Evolutionary conservation across 2,113 vertebrate species (phyloP), one percentile per base, ranked within the genome.

Genomic region (Hippocampus mohnikei): DNA sequence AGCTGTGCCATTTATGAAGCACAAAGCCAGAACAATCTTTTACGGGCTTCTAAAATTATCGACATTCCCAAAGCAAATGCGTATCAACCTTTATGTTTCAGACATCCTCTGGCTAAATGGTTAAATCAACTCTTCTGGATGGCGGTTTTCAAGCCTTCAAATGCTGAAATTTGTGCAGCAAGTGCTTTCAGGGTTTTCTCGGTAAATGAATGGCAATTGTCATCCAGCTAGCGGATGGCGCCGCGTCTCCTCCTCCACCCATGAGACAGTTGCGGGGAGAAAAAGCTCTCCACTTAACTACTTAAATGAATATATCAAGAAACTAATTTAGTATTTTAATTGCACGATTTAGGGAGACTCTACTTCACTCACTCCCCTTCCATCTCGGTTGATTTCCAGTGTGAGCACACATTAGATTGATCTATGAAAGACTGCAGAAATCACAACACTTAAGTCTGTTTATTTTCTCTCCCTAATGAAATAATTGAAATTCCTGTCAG

Each of bases 401-500:
- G 94, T 95, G 95, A 94, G 94, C 93, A 78, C 93, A 94, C 93
- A 94, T 96, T 96, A 96, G 96, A 95, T 97, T 96, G 95, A 95
- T 96, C 95, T 94, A 94, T 94, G 93, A 94, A 94, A 94, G 94
- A 94, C 94, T 92, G 92, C 94, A 94, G 92, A 94, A 96, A 96
- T 98, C 95, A 94, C 95, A 95, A 97, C 96, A 98, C 96, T 98
- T 98, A 97, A 95, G 95, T 95, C 94, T 96, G 98, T 98, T 98
- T 96, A 99, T 98, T 99, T 98, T 88, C 88, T 90, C 92, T 91
- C 92, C 92, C 88, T 98, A 96, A 99, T 99, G 93, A 97, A 98
- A 98, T 99, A 99, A 99, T 99, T 98, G 96, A 98, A 98, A 99
- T 99, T 99, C 97, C 92, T 96, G 96, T 98, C 97, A 98, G 95